A percentile compares a stretch with the other conserved stretches of the same genome.
These are phyloP conservation scores for Pseudopipra pipra DNA, from an alignment of 2,113 vertebrate species.

Conservation along the genomic window DNA sequence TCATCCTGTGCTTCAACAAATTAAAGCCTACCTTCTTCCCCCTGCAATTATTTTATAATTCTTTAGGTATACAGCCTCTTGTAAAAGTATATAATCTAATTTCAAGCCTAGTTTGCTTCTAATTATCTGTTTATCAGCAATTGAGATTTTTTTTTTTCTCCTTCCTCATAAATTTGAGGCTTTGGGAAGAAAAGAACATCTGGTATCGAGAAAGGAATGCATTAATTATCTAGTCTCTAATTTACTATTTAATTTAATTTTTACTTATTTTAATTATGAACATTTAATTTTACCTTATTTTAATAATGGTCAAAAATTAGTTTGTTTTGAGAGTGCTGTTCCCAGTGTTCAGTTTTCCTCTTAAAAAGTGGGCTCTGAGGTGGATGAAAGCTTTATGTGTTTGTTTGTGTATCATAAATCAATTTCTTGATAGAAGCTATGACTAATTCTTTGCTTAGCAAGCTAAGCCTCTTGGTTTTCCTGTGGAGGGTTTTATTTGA, in stretches of 20 bases:
- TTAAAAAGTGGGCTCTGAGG: background rate
- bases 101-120: constrained; percentile 45
- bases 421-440: background rate
- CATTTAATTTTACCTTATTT: background rate
- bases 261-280: background rate
- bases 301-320: background rate
- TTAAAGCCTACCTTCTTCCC: constrained; percentile 15
- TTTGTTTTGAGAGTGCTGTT: background rate
- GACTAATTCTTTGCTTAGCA: background rate
- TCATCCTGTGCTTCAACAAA: constrained; percentile 29
- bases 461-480: background rate
- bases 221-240: background rate
- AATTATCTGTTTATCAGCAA: constrained; percentile 32
- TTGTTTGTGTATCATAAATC: background rate
- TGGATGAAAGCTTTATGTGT: background rate
- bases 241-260: background rate
- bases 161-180: background rate
- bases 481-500: background rate
- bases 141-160: background rate
- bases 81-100: constrained; percentile 52
- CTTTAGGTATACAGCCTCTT: constrained; percentile 1
- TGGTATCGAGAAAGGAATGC: background rate
- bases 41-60: constrained; percentile 22
- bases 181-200: background rate
- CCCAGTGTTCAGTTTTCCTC: background rate